Evolutionary conservation across 2,113 vertebrate species (phyloP).

Genomic region (Theropithecus gelada): DNA sequence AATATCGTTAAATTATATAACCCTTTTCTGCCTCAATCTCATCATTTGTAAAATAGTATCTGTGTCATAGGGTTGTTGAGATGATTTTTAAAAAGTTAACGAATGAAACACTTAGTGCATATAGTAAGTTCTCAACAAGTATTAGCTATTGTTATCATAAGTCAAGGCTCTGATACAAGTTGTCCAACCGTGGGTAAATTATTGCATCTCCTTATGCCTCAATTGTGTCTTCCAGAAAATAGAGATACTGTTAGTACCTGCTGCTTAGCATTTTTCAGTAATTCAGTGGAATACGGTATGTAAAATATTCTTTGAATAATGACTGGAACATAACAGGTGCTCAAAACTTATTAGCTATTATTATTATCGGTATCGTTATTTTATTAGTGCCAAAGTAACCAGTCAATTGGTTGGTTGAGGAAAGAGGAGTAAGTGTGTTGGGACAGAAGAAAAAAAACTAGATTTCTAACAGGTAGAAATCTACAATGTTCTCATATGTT

Average conservation of each 20-base stretch:
- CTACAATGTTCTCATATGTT: not conserved
- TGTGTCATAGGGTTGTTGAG: not conserved
- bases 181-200: not conserved
- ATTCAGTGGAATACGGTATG: not conserved
- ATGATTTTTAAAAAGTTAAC: not conserved
- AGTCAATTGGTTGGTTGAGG: not conserved
- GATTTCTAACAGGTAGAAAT: slow-evolving; percentile 19
- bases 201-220: not conserved
- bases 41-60: not conserved
- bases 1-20: not conserved
- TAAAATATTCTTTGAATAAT: not conserved
- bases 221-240: not conserved
- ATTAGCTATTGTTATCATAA: not conserved
- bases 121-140: not conserved
- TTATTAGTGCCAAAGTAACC: slow-evolving; percentile 7
- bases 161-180: not conserved
- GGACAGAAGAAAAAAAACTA: not conserved
- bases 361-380: not conserved
- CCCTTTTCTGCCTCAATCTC: not conserved
- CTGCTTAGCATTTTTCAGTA: not conserved
- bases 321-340: not conserved
- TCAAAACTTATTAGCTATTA: not conserved
- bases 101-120: not conserved
- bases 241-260: not conserved
- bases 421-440: not conserved